A percentile compares a stretch with the other conserved stretches of the same genome.
Conservation (phyloP, 2,888 invertebrate genomes). For the Branchipolynoe longqiensis region DNA sequence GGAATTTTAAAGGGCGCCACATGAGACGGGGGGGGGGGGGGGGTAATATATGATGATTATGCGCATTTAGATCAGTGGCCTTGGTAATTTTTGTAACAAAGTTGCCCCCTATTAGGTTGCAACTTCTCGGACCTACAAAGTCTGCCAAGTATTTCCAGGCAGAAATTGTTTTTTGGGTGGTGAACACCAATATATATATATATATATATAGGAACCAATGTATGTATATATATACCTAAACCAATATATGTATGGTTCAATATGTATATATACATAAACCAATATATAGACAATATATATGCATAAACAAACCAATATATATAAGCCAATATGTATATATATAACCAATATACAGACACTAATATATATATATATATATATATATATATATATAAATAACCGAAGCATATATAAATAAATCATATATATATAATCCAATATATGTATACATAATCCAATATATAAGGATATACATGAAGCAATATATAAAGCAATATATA, state of each 20-base stretch:
- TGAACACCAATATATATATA: neutral
- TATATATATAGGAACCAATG: neutral
- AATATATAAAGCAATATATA: too few relatives aligned
- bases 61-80: neutral
- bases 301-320: neutral
- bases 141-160: too few relatives aligned
- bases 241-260: neutral
- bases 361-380: neutral
- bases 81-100: neutral
- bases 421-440: too few relatives aligned
- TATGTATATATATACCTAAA: neutral
- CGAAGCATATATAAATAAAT: neutral
- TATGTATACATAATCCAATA: too few relatives aligned
- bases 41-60: neutral
- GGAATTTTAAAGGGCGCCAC: slow-evolving; percentile 27
- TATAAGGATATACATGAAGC: too few relatives aligned
- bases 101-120: neutral
- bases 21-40: too few relatives aligned
- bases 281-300: too few relatives aligned
- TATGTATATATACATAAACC: neutral
- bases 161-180: neutral
- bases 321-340: neutral
- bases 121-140: too few relatives aligned
- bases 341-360: neutral
- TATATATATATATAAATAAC: neutral